phyloP scores from a whole-genome alignment of 1,140 invertebrate genomes.

The Pseudomyrmex pallidus region DNA sequence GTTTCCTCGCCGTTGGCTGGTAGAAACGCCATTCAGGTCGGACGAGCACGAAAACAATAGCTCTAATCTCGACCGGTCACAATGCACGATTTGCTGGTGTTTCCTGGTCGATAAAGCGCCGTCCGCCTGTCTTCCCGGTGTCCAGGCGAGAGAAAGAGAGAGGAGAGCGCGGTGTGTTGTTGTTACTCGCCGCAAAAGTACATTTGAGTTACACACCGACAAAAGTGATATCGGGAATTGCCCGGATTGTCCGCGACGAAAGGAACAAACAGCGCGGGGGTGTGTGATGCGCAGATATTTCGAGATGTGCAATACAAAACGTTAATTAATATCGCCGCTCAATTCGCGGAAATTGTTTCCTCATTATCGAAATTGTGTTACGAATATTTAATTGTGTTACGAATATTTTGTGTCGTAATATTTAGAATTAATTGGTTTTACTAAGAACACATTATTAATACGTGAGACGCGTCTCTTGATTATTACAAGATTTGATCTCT shows the following conservation, averaged over 20 bases:
- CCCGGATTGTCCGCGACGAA: not conserved
- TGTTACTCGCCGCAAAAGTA: not conserved
- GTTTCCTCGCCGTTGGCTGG: slow-evolving; percentile 22
- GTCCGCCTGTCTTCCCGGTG: slow-evolving; percentile 30
- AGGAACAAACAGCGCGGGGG: not conserved
- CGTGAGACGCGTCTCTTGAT: not conserved
- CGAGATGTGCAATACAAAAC: not conserved
- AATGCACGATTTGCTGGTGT: slow-evolving; percentile 65
- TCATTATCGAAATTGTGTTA: not conserved
- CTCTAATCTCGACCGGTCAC: slow-evolving; percentile 71
- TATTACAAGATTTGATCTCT: no score
- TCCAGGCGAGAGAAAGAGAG: slow-evolving; percentile 1
- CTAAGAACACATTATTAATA: not conserved
- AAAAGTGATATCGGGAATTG: slow-evolving; percentile 13
- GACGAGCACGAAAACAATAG: slow-evolving; percentile 70
- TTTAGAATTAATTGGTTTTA: no score
- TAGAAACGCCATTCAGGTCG: slow-evolving; percentile 58
- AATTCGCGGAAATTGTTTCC: not conserved
- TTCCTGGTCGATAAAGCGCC: slow-evolving; percentile 69
- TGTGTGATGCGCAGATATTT: not conserved
- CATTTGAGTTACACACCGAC: slow-evolving; percentile 21
- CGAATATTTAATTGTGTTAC: slow-evolving; percentile 2
- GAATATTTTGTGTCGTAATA: not conserved
- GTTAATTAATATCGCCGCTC: not conserved
- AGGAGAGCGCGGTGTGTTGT: not conserved